Evolutionary conservation across 2,797 vertebrate species (phyloP), one percentile per base, ranked within the genome.

Genomic region (Glyptemys insculpta): DNA sequence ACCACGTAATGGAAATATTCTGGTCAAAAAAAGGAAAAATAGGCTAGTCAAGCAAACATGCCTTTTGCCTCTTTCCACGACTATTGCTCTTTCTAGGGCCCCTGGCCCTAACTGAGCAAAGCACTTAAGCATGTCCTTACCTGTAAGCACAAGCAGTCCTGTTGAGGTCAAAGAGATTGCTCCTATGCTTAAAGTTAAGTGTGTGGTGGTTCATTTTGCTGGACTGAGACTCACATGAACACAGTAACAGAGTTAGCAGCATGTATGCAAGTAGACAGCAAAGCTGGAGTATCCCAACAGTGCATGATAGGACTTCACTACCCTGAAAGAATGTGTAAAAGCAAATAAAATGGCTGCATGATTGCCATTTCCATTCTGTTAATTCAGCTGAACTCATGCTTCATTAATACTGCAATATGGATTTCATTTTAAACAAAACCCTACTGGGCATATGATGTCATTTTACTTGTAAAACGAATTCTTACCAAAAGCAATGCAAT

Each of bases 301-400:
- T 79, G 86, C 6, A 0, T 12, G 96, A 72, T 91, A 47, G 88
- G 97, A 97, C 89, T 96, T 91, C 88, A 91, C 95, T 92, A 82
- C 95, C 85, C 90, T 90, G 94, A 94, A 95, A 95, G 93, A 97
- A 96, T 44, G 68, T 65, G 91, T 87, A 81, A 91, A 94, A 96
- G 96, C 96, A 92, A 97, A 94, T 94, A 85, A 96, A 96, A 95
- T 85, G 93, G 84, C 94, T 89, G 78, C 50, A 78, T 96, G 96
- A 97, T 96, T 97, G 97, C 96, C 91, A 72, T 92, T 97, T 94
- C 95, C 86, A 78, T 90, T 93, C 92, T 79, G 93, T 94, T 97
- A 97, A 97, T 97, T 97, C 95, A 96, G 87, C 94, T 95, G 94
- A 97, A 96, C 95, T 96, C 94, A 96, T 86, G 96, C 96, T 97